These are phyloP conservation scores for Podilymbus podiceps DNA, from an alignment of 2,113 vertebrate species.

Conservation along the genomic window DNA sequence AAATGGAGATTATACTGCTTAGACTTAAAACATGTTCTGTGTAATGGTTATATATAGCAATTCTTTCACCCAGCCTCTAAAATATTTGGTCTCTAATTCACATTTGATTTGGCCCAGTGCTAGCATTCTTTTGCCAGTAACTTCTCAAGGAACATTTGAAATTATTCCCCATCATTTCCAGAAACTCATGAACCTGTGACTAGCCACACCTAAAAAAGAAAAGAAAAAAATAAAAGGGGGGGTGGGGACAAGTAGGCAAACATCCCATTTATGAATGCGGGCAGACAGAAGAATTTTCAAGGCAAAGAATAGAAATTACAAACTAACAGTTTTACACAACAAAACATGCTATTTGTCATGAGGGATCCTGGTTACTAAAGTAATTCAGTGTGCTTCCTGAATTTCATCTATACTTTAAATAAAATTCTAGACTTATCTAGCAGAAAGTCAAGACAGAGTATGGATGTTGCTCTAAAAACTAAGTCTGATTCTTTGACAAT, in stretches of 20 bases:
- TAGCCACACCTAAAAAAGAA: not conserved
- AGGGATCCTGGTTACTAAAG: not conserved
- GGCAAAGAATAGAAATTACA: not conserved
- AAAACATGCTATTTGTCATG: not conserved
- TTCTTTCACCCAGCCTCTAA: not conserved
- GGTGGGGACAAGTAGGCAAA: not conserved
- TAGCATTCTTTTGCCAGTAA: not conserved
- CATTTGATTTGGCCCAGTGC: not conserved
- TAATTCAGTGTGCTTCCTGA: not conserved
- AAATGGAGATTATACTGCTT: not conserved
- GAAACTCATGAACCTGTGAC: not conserved
- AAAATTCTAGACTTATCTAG: not conserved
- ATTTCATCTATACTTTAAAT: not conserved
- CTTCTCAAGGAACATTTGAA: not conserved
- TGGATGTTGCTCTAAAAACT: not conserved
- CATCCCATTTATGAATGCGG: not conserved
- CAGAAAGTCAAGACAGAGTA: not conserved
- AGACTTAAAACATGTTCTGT: not conserved
- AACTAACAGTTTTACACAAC: not conserved
- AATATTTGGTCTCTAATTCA: not conserved
- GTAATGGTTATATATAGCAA: not conserved
- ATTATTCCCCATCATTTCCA: not conserved
- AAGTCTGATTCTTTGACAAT: not conserved
- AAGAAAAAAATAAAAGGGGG: too few relatives aligned
- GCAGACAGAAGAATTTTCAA: not conserved